phyloP scores from a whole-genome alignment of 2,797 vertebrate genomes.

The Dipus sagitta region DNA sequence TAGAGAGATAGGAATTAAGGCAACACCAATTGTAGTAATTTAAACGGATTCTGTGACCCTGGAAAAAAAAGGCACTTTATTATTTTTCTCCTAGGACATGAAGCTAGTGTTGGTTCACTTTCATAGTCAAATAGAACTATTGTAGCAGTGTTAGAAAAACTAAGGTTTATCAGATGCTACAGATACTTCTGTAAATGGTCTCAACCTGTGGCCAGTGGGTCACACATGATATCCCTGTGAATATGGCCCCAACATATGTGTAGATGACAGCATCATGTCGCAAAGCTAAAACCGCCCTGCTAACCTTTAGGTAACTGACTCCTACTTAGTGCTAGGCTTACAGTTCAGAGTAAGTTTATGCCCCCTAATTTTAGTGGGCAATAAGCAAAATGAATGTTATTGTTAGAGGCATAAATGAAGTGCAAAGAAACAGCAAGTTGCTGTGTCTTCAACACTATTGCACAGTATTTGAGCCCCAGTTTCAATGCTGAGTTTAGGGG shows the following conservation, averaged over 20 bases:
- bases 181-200: background rate
- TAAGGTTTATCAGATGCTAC: constrained; percentile 5
- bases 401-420: constrained; percentile 53
- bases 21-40: constrained; percentile 59
- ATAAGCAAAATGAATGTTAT: constrained; percentile 44
- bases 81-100: constrained; percentile 44
- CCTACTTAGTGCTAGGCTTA: background rate
- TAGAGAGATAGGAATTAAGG: constrained; percentile 16
- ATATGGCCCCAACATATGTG: too few species aligned
- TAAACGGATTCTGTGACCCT: constrained; percentile 31
- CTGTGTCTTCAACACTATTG: constrained; percentile 39
- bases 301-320: background rate
- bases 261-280: too few species aligned
- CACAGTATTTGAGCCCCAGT: constrained; percentile 37
- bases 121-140: constrained; percentile 30
- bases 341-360: constrained; percentile 29
- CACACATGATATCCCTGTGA: too few species aligned
- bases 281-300: background rate
- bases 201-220: background rate
- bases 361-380: constrained; percentile 43
- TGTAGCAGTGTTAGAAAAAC: constrained; percentile 14
- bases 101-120: background rate
- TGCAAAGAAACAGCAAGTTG: constrained; percentile 46
- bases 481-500: constrained; percentile 64
- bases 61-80: constrained; percentile 20